Evolutionary conservation across 2,888 invertebrate genomes (phyloP).

Genomic region (Tetramorium bicarinatum): DNA sequence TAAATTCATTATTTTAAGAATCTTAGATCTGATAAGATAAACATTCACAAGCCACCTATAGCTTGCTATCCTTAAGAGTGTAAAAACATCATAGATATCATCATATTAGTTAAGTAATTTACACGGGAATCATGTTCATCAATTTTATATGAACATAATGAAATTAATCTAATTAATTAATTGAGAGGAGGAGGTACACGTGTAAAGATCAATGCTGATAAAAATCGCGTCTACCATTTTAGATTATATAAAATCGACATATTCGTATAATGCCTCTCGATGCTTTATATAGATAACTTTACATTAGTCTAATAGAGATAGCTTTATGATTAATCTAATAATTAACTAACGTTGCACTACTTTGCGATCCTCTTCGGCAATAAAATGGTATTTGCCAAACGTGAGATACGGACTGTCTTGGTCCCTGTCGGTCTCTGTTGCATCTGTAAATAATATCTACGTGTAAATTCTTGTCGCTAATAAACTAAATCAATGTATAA

Average conservation of each 20-base stretch:
- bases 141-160: not conserved
- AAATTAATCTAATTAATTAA: conserved; percentile 26
- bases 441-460: conserved; percentile 75
- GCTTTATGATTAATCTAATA: not conserved
- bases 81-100: conserved; percentile 21
- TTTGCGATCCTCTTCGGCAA: conserved; percentile 37
- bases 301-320: conserved; percentile 12
- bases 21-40: conserved; percentile 38
- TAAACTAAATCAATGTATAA: not conserved
- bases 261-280: not conserved
- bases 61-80: conserved; percentile 25
- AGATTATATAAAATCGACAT: conserved; percentile 5
- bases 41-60: conserved; percentile 11
- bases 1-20: conserved; percentile 12
- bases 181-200: not conserved
- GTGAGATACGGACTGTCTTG: conserved; percentile 63
- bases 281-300: not conserved
- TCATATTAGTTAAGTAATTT: conserved; percentile 11
- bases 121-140: not conserved
- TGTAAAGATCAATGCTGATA: not conserved
- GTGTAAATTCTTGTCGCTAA: conserved; percentile 23
- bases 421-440: conserved; percentile 72
- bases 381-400: conserved; percentile 18
- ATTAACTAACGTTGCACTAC: conserved; percentile 41
- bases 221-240: not conserved